phyloP scores from a whole-genome alignment of 2,888 invertebrate genomes.

The Phymatocera aterrima region DNA sequence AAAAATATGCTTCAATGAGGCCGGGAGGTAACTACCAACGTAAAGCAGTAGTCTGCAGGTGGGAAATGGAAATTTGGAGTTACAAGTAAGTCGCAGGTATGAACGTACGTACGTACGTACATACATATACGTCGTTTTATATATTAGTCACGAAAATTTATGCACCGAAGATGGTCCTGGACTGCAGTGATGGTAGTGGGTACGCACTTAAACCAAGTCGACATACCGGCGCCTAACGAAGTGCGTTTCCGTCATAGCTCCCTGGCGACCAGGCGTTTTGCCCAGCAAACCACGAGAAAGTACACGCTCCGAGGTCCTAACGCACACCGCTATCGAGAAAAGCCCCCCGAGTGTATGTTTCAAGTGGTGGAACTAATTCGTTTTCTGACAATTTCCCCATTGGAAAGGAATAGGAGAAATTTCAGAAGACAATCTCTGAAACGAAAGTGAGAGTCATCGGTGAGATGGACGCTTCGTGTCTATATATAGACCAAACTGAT shows the following conservation, averaged over 20 bases:
- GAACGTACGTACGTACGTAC: neutral
- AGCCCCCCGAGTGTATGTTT: conserved; percentile 2
- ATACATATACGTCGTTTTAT: too few species aligned
- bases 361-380: conserved; percentile 45
- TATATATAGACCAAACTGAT: too few species aligned
- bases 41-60: neutral
- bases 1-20: neutral
- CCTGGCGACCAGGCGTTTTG: conserved; percentile 31
- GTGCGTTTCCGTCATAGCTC: conserved; percentile 44
- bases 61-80: neutral
- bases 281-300: conserved; percentile 33
- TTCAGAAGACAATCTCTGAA: neutral
- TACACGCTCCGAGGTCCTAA: conserved; percentile 25
- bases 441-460: neutral
- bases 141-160: neutral
- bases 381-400: conserved; percentile 36
- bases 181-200: neutral
- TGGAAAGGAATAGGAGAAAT: neutral
- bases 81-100: neutral
- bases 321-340: conserved; percentile 9
- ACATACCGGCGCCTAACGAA: conserved; percentile 35
- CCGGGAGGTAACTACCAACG: neutral
- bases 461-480: neutral
- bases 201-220: conserved; percentile 7
- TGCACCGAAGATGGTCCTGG: conserved; percentile 19